Conservation (phyloP, 2,113 vertebrate species). For the Lipotes vexillifer region DNA sequence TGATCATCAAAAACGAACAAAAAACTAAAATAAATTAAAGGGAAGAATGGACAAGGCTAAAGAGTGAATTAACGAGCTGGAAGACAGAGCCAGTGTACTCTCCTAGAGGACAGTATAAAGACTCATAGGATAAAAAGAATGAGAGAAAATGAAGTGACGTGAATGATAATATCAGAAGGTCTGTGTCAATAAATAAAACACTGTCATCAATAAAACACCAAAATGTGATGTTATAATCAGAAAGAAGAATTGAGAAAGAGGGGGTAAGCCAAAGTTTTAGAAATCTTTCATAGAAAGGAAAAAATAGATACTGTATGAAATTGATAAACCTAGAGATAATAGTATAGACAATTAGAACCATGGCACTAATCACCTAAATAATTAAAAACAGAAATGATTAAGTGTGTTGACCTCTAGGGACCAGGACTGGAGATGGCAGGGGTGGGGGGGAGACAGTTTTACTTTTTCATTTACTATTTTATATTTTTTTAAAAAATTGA, state of each 20-base stretch:
- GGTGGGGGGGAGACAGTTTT: not conserved
- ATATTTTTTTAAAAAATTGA: not conserved
- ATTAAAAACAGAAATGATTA: not conserved
- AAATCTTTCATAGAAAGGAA: not conserved
- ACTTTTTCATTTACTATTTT: not conserved
- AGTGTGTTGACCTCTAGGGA: not conserved
- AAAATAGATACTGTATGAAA: not conserved
- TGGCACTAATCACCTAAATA: not conserved
- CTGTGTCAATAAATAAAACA: no score
- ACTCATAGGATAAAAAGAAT: not conserved
- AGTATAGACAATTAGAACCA: not conserved
- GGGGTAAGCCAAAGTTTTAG: not conserved
- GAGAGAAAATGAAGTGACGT: not conserved
- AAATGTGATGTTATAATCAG: not conserved
- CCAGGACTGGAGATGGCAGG: not conserved
- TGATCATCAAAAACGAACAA: not conserved
- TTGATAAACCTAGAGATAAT: not conserved
- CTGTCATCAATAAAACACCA: not conserved
- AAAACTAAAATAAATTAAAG: not conserved
- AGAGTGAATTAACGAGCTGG: not conserved
- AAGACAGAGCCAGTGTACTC: not conserved
- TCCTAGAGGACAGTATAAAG: not conserved
- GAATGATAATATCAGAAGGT: not conserved
- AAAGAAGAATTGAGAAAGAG: not conserved
- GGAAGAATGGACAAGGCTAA: not conserved